phyloP scores from a whole-genome alignment of 2,888 invertebrate genomes.

The Megamerina dolium region DNA sequence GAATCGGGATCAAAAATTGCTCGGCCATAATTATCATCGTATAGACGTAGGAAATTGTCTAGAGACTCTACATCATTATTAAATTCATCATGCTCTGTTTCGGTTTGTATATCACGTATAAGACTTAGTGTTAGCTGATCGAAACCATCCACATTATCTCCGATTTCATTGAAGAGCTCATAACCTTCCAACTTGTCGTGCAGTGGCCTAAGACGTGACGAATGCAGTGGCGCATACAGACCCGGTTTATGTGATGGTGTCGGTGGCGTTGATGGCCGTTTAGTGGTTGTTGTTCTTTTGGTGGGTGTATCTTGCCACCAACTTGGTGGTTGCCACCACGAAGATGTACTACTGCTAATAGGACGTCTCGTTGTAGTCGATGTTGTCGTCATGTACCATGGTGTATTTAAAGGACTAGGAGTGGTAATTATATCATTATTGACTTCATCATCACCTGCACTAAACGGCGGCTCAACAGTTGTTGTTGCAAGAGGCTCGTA shows the following conservation, averaged over 20 bases:
- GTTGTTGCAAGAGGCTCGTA: constrained; percentile 44
- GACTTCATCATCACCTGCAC: constrained; percentile 21
- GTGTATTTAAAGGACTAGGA: no score
- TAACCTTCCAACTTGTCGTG: constrained; percentile 26
- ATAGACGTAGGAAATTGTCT: constrained; percentile 45
- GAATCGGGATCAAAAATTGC: constrained; percentile 36
- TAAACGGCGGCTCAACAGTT: constrained; percentile 47
- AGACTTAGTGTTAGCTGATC: constrained; percentile 41
- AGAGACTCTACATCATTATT: constrained; percentile 44
- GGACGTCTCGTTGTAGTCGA: constrained; percentile 4
- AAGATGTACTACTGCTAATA: constrained; percentile 9
- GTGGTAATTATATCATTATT: constrained; percentile 7
- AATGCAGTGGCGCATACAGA: constrained; percentile 33
- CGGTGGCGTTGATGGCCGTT: constrained; percentile 27
- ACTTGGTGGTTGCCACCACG: constrained; percentile 38
- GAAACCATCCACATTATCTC: constrained; percentile 30
- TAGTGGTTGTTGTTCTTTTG: constrained; percentile 27
- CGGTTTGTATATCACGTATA: constrained; percentile 42
- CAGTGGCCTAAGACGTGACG: constrained; percentile 9
- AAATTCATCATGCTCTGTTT: constrained; percentile 38
- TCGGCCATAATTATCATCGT: constrained; percentile 46
- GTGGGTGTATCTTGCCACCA: constrained; percentile 31
- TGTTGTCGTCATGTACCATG: no score
- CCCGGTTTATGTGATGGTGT: constrained; percentile 37
- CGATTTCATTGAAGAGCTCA: constrained; percentile 32